Evolutionary conservation across 1,140 invertebrate genomes (phyloP).

Genomic region (Lordiphosa mommai): DNA sequence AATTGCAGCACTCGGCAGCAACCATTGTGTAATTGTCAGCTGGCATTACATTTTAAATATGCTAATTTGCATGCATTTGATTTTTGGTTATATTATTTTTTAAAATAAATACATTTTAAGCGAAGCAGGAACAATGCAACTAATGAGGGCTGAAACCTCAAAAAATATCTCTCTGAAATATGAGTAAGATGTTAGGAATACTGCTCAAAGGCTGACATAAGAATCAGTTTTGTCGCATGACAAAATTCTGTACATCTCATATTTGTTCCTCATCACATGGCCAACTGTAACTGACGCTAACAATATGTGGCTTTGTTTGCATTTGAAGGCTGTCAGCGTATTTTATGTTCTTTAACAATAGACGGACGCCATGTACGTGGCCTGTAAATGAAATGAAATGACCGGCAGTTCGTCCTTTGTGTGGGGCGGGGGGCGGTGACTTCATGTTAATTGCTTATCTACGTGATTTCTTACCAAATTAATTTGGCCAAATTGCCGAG

Average conservation of each 20-base stretch:
- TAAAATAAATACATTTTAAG: constrained; percentile 5
- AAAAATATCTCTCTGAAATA: too few relatives aligned
- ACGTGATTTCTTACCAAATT: constrained; percentile 79
- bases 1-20: constrained; percentile 15
- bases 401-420: constrained; percentile 11
- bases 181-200: too few relatives aligned
- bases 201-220: too few relatives aligned
- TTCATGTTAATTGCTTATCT: constrained; percentile 78
- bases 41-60: constrained; percentile 70
- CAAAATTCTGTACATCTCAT: constrained; percentile 2
- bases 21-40: constrained; percentile 57
- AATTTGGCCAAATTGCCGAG: constrained; percentile 72
- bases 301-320: constrained; percentile 16
- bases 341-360: constrained; percentile 62
- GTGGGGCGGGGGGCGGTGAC: constrained; percentile 9
- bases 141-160: too few relatives aligned
- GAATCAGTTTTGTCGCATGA: too few relatives aligned
- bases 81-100: constrained; percentile 37
- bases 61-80: constrained; percentile 63
- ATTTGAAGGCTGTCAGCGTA: constrained; percentile 64
- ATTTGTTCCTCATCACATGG: constrained; percentile 14
- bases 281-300: constrained; percentile 16
- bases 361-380: constrained; percentile 61
- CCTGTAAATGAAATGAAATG: constrained; percentile 52
- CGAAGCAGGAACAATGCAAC: not conserved